These are phyloP conservation scores for Poeciliopsis infans DNA, from an alignment of 2,797 vertebrate species.

Conservation along the genomic window DNA sequence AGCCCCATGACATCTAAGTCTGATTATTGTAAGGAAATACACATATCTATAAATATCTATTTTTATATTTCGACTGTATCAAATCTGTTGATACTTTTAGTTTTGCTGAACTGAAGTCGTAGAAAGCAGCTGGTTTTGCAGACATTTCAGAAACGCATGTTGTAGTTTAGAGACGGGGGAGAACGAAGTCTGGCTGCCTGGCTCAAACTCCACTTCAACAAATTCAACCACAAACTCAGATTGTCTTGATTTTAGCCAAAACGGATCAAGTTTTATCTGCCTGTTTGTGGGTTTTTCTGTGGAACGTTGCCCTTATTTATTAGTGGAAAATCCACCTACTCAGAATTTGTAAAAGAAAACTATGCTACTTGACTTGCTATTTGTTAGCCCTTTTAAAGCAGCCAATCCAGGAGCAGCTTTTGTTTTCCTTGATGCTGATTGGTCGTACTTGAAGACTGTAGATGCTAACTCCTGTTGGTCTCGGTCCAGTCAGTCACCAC, in stretches of 20 bases:
- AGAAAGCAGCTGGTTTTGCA: slow-evolving; percentile 96
- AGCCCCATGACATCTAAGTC: slow-evolving; percentile 82
- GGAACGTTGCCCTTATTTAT: background rate
- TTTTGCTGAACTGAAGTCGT: slow-evolving; percentile 60
- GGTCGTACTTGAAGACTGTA: background rate
- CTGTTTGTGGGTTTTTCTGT: background rate
- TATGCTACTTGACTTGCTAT: background rate
- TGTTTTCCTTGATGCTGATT: background rate
- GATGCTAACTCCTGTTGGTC: background rate
- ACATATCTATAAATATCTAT: slow-evolving; percentile 85
- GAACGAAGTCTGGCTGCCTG: slow-evolving; percentile 60
- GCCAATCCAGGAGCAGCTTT: background rate
- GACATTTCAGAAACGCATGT: slow-evolving; percentile 80
- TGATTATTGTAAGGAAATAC: slow-evolving; percentile 87
- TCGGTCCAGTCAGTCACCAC: background rate
- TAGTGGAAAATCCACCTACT: background rate
- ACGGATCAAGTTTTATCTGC: background rate
- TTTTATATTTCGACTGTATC: slow-evolving; percentile 88
- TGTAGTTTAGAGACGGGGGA: slow-evolving; percentile 73
- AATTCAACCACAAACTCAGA: background rate
- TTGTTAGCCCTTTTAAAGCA: background rate
- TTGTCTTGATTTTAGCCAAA: background rate
- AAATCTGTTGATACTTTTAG: slow-evolving; percentile 75
- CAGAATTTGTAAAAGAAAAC: background rate
- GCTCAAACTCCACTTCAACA: slow-evolving; percentile 35